Conservation (phyloP, 2,888 invertebrate species). For the Proisotoma minuta region DNA sequence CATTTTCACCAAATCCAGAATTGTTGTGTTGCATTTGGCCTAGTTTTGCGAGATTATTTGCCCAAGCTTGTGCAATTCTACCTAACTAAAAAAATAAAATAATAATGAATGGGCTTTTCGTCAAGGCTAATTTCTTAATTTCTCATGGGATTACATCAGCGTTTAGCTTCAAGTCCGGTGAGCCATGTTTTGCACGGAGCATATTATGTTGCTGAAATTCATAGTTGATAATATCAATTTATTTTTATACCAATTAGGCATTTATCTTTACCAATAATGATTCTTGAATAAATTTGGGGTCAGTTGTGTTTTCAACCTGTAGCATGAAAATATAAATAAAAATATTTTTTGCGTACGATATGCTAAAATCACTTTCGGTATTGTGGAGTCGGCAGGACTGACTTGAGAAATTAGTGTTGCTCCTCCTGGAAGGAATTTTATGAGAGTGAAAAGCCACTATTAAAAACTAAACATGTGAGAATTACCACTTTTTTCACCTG, state of each 20-base stretch:
- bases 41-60: slow-evolving; percentile 33
- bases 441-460: no score
- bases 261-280: slow-evolving; percentile 11
- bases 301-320: slow-evolving; percentile 24
- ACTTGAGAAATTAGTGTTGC: background rate
- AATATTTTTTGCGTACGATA: background rate
- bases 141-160: slow-evolving; percentile 19
- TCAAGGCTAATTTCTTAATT: background rate
- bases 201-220: slow-evolving; percentile 26
- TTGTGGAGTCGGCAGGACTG: slow-evolving; percentile 17
- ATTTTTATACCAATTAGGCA: background rate
- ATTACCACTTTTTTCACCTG: no score
- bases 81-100: slow-evolving; percentile 25
- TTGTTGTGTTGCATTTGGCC: slow-evolving; percentile 38
- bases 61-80: slow-evolving; percentile 43
- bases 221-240: no score
- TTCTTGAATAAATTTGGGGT: slow-evolving; percentile 23
- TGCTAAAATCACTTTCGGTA: slow-evolving; percentile 21
- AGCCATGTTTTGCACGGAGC: slow-evolving; percentile 33
- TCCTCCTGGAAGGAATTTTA: no score
- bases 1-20: slow-evolving; percentile 42
- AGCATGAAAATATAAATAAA: background rate
- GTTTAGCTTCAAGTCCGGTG: slow-evolving; percentile 26
- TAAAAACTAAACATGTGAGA: no score
- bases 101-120: background rate